A percentile compares a stretch with the other conserved stretches of the same genome.
Evolutionary conservation across 2,888 invertebrate species (phyloP).

Genomic region (Opisthograptis luteolata): DNA sequence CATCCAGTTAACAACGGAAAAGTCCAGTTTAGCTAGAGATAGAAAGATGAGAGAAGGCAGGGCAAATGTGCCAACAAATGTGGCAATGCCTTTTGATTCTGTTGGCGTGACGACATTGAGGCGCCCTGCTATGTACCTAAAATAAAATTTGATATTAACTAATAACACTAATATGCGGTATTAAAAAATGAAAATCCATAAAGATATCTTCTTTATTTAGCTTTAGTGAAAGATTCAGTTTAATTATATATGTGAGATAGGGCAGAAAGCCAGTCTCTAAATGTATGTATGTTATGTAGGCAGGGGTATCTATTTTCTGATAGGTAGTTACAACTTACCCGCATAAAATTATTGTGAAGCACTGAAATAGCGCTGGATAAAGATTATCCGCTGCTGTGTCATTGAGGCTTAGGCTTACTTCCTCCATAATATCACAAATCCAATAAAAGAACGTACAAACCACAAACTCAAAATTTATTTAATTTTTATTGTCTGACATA

Average conservation of each 20-base stretch:
- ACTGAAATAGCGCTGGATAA: constrained; percentile 95
- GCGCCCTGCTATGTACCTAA: constrained; percentile 93
- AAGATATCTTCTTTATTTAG: too few species aligned
- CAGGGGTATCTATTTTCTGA: not conserved
- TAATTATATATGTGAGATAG: too few species aligned
- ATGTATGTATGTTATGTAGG: constrained; percentile 1
- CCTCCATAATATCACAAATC: constrained; percentile 46
- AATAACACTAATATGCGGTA: not conserved
- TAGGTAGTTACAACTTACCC: constrained; percentile 85
- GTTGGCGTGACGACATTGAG: constrained; percentile 91
- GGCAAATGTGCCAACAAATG: constrained; percentile 97
- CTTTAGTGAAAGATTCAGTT: too few species aligned
- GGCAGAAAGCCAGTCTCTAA: too few species aligned
- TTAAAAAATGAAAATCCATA: too few species aligned
- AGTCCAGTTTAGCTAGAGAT: constrained; percentile 93
- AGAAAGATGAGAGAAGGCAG: constrained; percentile 96
- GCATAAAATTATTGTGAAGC: constrained; percentile 95
- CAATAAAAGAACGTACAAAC: not conserved
- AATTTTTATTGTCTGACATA: too few species aligned
- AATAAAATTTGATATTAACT: constrained; percentile 39
- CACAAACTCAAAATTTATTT: too few species aligned
- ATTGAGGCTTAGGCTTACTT: constrained; percentile 42
- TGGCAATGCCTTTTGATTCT: constrained; percentile 95
- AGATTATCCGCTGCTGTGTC: constrained; percentile 88
- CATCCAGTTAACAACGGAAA: constrained; percentile 94